phyloP scores from a whole-genome alignment of 2,113 vertebrate genomes.

The Corydoras sp. region DNA sequence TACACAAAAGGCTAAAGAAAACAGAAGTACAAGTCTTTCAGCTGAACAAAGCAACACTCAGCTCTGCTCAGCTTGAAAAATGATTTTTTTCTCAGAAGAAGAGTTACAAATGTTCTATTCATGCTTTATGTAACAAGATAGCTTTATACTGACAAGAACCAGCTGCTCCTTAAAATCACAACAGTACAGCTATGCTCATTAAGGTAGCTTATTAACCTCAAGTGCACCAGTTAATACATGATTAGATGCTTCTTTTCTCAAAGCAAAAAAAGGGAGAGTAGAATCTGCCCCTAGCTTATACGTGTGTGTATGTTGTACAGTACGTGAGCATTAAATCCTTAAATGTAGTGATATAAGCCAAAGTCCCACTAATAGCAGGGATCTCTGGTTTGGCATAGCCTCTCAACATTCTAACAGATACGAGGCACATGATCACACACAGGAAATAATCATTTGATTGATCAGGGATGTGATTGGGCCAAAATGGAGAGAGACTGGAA shows the following conservation, averaged over 20 bases:
- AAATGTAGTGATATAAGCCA: slow-evolving; percentile 28
- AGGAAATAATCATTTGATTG: slow-evolving; percentile 22
- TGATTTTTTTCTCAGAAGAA: background rate
- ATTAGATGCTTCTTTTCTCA: slow-evolving; percentile 7
- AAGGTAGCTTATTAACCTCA: slow-evolving; percentile 37
- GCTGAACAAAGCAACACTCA: background rate
- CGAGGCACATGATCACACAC: slow-evolving; percentile 30
- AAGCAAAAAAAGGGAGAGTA: slow-evolving; percentile 18
- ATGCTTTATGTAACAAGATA: slow-evolving; percentile 25
- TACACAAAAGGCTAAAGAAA: slow-evolving; percentile 19
- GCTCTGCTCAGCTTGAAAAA: background rate
- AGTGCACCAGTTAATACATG: slow-evolving; percentile 6
- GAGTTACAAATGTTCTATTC: background rate
- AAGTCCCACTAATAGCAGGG: slow-evolving; percentile 1
- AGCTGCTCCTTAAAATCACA: slow-evolving; percentile 53
- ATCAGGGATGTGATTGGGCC: slow-evolving; percentile 38
- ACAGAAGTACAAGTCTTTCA: slow-evolving; percentile 1
- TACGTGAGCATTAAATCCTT: slow-evolving; percentile 30
- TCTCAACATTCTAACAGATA: slow-evolving; percentile 23
- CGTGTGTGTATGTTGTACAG: slow-evolving; percentile 37
- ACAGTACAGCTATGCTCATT: slow-evolving; percentile 23
- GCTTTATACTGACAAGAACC: slow-evolving; percentile 32
- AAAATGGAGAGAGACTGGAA: background rate
- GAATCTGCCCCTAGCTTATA: slow-evolving; percentile 43
- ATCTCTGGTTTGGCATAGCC: slow-evolving; percentile 33